Evolutionary conservation across 1,140 invertebrate species (phyloP).

Genomic region (Panulirus ornatus): DNA sequence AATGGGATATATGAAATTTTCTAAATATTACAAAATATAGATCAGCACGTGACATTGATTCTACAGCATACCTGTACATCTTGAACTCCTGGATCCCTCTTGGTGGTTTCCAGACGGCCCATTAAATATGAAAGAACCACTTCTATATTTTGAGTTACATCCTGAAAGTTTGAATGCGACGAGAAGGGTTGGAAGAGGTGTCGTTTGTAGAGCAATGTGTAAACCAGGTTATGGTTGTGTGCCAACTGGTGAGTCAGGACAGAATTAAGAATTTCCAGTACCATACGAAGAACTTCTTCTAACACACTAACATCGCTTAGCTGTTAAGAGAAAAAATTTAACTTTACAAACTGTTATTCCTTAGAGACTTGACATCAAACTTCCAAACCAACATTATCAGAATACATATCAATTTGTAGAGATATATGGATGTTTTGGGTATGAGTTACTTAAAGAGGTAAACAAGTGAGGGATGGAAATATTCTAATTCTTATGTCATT

Average conservation of each 20-base stretch:
- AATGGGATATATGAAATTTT: too few species aligned
- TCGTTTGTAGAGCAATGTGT: slow-evolving; percentile 96
- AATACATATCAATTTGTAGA: too few species aligned
- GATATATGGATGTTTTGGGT: too few species aligned
- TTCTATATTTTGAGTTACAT: slow-evolving; percentile 97
- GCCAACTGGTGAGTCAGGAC: slow-evolving; percentile 91
- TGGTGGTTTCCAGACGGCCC: slow-evolving; percentile 70
- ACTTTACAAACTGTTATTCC: not conserved
- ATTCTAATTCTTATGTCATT: too few species aligned
- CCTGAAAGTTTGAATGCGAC: slow-evolving; percentile 84
- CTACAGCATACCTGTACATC: slow-evolving; percentile 65
- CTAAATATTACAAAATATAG: too few species aligned
- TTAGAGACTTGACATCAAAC: not conserved
- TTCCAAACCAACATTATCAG: not conserved
- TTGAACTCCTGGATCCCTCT: slow-evolving; percentile 66
- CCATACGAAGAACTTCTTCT: slow-evolving; percentile 97
- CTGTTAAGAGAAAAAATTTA: slow-evolving; percentile 25
- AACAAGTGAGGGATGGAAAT: too few species aligned
- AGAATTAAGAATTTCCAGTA: slow-evolving; percentile 97
- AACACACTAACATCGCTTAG: slow-evolving; percentile 90
- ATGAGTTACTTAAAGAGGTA: too few species aligned
- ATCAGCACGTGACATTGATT: too few species aligned
- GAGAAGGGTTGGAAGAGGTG: slow-evolving; percentile 93
- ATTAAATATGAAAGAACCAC: slow-evolving; percentile 83
- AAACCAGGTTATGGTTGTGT: slow-evolving; percentile 96